phyloP scores from a whole-genome alignment of 23 tunicate genomes.

The Diplosoma virens region DNA sequence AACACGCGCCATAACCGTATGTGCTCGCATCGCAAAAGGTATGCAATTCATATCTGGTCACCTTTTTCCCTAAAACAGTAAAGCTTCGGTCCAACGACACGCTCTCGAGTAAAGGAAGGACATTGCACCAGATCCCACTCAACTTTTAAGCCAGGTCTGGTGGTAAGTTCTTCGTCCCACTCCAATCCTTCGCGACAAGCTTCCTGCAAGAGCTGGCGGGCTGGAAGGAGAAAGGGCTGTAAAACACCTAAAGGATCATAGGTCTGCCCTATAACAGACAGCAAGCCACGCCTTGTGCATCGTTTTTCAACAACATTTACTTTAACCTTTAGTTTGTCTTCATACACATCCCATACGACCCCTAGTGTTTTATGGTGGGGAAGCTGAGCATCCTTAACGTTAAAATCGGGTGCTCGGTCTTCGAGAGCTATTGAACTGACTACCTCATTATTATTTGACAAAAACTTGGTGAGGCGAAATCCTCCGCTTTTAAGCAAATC shows the following conservation, averaged over 20 bases:
- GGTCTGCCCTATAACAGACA: conserved; percentile 6
- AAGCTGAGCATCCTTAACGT: neutral
- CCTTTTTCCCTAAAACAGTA: neutral
- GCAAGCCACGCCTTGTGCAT: conserved; percentile 1
- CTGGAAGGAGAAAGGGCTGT: neutral
- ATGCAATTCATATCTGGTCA: neutral
- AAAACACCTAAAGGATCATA: conserved; percentile 5
- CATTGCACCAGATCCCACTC: conserved; percentile 6
- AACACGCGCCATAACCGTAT: neutral
- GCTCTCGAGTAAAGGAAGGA: neutral
- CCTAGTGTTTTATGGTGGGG: neutral
- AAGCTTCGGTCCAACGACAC: neutral
- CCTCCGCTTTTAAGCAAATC: neutral
- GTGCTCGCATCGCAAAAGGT: conserved; percentile 17
- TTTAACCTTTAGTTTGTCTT: neutral
- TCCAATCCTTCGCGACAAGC: neutral
- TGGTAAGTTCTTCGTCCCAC: neutral
- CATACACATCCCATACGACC: neutral
- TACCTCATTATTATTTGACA: too few relatives aligned
- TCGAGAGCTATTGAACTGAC: neutral
- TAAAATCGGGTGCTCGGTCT: neutral
- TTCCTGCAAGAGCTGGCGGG: neutral
- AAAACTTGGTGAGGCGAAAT: neutral
- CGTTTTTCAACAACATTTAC: neutral
- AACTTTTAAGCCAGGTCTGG: neutral